Evolutionary conservation across 1,140 invertebrate species (phyloP), one percentile per base, ranked within the genome.

Genomic region (Babylonia areolata): DNA sequence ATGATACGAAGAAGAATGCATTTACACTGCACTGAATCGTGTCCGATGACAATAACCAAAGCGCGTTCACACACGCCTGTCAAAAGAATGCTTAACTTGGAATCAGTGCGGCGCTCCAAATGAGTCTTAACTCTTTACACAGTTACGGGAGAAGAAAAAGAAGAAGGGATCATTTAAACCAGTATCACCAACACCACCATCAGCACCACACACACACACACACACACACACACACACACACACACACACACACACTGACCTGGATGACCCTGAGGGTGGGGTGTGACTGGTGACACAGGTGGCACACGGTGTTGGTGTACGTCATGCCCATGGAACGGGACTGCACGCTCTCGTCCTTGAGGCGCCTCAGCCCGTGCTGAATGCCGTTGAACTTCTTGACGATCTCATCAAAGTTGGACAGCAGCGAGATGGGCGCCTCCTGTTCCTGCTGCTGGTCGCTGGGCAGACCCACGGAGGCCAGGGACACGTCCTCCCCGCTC

Each of bases 351-450:
- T 93, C 92, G 73, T 88, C 81, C 71, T 92, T 92, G 46, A 93
- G 85, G 46, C 89, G 86, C 31, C 91, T 85, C 39, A 93, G 85
- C 83, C 88, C 88, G 35, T 87, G 69, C 42, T 91, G 89, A 33
- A 93, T 81, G 12, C 90, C 90, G 40, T 89, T 89, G 75, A 93
- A 93, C 85, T 90, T 92, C 37, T 90, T 87, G 0, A 92, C 90
- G 46, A 93, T 91, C 84, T 92, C 88, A 58, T 92, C 92, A 85
- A 91, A 93, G 71, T 93, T 93, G 64, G 89, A 89, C 79, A 93
- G 86, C 39, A 93, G 86, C 20, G 90, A 91, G 17, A 92, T 89
- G 54, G 91, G 90, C 28, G 82, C 73, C 15, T 84, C 88, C 54
- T 89, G 85, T 3, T 54, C 33, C 69, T 46, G 31, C 39, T 69